phyloP scores from a whole-genome alignment of 2,888 invertebrate genomes.

The Brachynemurus nebulosus region DNA sequence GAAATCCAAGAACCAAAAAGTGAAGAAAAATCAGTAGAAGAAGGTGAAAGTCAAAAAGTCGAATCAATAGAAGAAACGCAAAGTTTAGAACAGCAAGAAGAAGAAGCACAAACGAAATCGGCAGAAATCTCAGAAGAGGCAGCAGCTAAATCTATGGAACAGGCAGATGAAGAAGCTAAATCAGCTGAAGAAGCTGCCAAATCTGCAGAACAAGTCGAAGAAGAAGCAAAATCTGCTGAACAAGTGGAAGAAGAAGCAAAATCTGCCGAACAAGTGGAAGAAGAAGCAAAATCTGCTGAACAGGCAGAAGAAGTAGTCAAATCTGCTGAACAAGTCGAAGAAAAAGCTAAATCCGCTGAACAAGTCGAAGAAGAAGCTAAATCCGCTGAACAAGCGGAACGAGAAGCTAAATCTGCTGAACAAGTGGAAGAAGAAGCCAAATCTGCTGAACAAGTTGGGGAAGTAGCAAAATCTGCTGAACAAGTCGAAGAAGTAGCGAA shows the following conservation, averaged over 20 bases:
- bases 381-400: constrained; percentile 20
- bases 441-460: constrained; percentile 11
- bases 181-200: constrained; percentile 25
- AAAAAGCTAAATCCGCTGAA: constrained; percentile 23
- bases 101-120: constrained; percentile 15
- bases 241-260: constrained; percentile 17
- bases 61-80: constrained; percentile 18
- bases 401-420: constrained; percentile 6
- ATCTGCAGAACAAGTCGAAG: constrained; percentile 16
- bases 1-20: constrained; percentile 26
- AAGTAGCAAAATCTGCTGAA: constrained; percentile 3
- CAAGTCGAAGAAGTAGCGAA: constrained; percentile 22
- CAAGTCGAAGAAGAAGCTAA: constrained; percentile 17
- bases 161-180: constrained; percentile 22
- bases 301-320: constrained; percentile 15
- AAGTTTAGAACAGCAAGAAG: constrained; percentile 17
- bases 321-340: constrained; percentile 19
- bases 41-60: too few species aligned
- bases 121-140: constrained; percentile 16
- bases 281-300: constrained; percentile 18
- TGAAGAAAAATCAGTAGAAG: constrained; percentile 21
- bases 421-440: constrained; percentile 6
- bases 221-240: constrained; percentile 17
- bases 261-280: constrained; percentile 14
- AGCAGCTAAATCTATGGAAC: too few species aligned